Percentiles rank a stretch among this genome's conserved stretches.
These are phyloP conservation scores for Schizotus pectinicornis DNA, from an alignment of 2,888 invertebrate species.

Conservation along the genomic window DNA sequence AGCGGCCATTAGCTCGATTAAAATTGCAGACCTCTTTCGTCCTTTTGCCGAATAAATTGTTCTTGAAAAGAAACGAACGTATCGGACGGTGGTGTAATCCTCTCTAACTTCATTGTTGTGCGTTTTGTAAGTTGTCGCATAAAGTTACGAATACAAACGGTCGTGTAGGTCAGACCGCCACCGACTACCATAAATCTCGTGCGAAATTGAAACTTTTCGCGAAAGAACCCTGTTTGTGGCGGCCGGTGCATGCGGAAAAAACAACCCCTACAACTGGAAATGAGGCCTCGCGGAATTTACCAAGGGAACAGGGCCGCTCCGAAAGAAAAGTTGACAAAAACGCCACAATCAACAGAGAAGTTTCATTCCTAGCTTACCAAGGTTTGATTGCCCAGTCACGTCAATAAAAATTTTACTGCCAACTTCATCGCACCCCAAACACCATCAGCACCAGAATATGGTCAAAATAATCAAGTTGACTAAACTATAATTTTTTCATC, in stretches of 20 bases:
- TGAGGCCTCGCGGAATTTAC: no score
- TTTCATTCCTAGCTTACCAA: no score
- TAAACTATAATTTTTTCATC: no score
- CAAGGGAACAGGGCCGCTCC: no score
- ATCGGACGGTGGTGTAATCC: constrained; percentile 4
- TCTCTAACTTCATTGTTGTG: constrained; percentile 2
- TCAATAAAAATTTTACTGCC: no score
- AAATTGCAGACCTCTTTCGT: constrained; percentile 6
- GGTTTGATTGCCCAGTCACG: no score
- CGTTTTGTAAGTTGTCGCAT: constrained; percentile 12
- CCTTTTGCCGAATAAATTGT: neutral
- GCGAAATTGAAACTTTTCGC: constrained; percentile 6
- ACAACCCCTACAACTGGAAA: neutral
- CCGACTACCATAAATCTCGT: constrained; percentile 2
- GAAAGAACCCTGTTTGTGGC: neutral
- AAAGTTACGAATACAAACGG: constrained; percentile 17
- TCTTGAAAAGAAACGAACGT: neutral
- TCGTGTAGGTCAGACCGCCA: constrained; percentile 17
- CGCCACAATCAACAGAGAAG: no score
- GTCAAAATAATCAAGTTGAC: no score
- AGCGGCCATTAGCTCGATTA: constrained; percentile 12
- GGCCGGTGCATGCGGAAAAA: constrained; percentile 2
- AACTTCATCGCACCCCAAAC: no score
- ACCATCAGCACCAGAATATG: no score
- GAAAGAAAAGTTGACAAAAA: no score